A percentile compares a stretch with the other conserved stretches of the same genome.
Evolutionary conservation across 2,888 invertebrate genomes (phyloP).

Genomic region (Meta bourneti): DNA sequence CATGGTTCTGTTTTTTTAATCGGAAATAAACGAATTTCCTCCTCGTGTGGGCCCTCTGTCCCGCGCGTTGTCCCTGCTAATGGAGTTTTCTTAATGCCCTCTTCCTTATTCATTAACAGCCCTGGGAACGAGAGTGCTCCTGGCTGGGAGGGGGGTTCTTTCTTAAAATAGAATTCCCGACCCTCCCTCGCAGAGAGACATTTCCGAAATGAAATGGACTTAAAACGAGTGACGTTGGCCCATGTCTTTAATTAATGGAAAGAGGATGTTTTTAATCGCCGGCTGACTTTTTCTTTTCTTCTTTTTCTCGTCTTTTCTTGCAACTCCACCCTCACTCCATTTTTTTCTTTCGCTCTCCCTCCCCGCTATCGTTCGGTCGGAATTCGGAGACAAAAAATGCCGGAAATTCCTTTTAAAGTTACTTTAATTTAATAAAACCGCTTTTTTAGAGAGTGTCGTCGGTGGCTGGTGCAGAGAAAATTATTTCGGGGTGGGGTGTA

Average conservation of each 20-base stretch:
- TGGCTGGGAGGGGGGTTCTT: conserved; percentile 16
- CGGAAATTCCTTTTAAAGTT: conserved; percentile 59
- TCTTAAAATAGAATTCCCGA: conserved; percentile 75
- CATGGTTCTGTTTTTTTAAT: no score
- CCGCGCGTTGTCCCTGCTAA: conserved; percentile 61
- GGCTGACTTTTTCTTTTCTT: conserved; percentile 45
- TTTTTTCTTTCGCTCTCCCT: not conserved
- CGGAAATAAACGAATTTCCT: no score
- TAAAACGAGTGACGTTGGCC: conserved; percentile 66
- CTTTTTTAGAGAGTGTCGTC: conserved; percentile 46
- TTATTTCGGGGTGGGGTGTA: not conserved
- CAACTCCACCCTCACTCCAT: not conserved
- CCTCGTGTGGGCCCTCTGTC: not conserved
- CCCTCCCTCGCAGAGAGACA: conserved; percentile 54
- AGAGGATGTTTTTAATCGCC: conserved; percentile 75
- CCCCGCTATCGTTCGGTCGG: conserved; percentile 4
- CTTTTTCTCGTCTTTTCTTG: conserved; percentile 4
- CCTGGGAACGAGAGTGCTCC: conserved; percentile 61
- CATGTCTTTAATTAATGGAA: conserved; percentile 72
- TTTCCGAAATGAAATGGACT: conserved; percentile 74
- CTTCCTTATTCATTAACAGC: conserved; percentile 75
- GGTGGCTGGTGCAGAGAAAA: conserved; percentile 30
- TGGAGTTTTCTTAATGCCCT: conserved; percentile 75
- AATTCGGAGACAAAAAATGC: conserved; percentile 16
- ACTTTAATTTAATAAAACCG: conserved; percentile 73